Conservation (phyloP, 2,797 vertebrate species). For the Toxotes lorentzi region DNA sequence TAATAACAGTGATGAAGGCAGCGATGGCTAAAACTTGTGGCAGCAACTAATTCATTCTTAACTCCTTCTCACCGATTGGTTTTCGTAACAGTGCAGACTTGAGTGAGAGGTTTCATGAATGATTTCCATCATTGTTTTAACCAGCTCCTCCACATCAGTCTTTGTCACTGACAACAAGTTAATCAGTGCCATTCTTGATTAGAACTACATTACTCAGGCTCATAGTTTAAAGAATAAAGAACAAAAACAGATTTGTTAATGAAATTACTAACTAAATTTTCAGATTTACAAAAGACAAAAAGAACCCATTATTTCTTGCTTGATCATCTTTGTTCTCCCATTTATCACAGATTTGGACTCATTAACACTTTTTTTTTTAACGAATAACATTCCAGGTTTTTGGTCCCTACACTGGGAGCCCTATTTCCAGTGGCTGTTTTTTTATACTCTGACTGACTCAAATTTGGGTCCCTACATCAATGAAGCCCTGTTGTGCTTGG, state of each 20-base stretch:
- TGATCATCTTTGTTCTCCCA: constrained; percentile 7
- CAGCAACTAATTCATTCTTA: constrained; percentile 6
- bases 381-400: constrained; percentile 29
- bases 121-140: not conserved
- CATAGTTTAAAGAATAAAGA: not conserved
- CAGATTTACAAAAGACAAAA: not conserved
- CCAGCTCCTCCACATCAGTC: not conserved
- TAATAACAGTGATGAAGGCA: constrained; percentile 57
- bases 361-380: constrained; percentile 1
- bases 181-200: not conserved
- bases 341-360: constrained; percentile 49
- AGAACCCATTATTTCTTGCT: not conserved
- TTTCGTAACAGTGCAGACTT: not conserved
- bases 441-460: not conserved
- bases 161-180: constrained; percentile 9
- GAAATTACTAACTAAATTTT: not conserved
- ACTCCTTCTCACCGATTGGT: not conserved
- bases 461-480: not conserved
- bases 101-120: not conserved
- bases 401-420: constrained; percentile 44
- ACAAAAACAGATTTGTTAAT: not conserved
- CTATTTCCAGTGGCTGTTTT: not conserved
- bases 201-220: constrained; percentile 15
- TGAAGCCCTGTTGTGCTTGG: constrained; percentile 36
- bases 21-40: constrained; percentile 49